A percentile compares a stretch with the other conserved stretches of the same genome.
Evolutionary conservation across 1,140 invertebrate species (phyloP).

Genomic region (Nasonia vitripennis): DNA sequence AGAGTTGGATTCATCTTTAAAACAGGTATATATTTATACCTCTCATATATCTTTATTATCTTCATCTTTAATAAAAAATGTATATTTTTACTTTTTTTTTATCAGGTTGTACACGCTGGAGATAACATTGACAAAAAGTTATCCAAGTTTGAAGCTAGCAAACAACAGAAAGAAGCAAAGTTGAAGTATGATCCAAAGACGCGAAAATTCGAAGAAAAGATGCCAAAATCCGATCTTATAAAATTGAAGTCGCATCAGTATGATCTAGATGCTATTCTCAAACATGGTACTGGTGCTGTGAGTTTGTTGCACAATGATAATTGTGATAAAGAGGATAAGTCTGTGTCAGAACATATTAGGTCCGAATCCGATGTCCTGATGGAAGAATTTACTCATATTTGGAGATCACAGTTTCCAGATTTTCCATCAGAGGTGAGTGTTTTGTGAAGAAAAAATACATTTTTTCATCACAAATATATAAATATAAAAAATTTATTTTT

Average conservation of each 20-base stretch:
- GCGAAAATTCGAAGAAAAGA: slow-evolving; percentile 71
- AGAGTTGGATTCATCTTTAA: slow-evolving; percentile 46
- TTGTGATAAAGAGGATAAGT: slow-evolving; percentile 51
- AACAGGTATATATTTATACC: slow-evolving; percentile 39
- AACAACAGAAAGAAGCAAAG: slow-evolving; percentile 55
- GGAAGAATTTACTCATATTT: slow-evolving; percentile 62
- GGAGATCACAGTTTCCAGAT: slow-evolving; percentile 45
- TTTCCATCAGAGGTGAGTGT: slow-evolving; percentile 15
- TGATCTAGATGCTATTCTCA: slow-evolving; percentile 59
- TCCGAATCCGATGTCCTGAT: slow-evolving; percentile 69
- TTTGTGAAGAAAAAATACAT: background rate
- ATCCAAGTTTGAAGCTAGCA: slow-evolving; percentile 32
- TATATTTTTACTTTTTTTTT: slow-evolving; percentile 1
- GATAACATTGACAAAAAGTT: slow-evolving; percentile 51
- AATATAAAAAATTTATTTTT: slow-evolving; percentile 27
- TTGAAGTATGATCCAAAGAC: slow-evolving; percentile 67
- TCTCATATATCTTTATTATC: background rate
- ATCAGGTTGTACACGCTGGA: slow-evolving; percentile 6
- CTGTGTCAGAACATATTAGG: slow-evolving; percentile 57
- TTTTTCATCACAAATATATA: background rate
- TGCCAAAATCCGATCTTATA: slow-evolving; percentile 66
- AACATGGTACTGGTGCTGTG: slow-evolving; percentile 46
- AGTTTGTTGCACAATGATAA: slow-evolving; percentile 47
- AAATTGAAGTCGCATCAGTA: slow-evolving; percentile 62
- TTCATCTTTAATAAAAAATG: background rate